phyloP scores from a whole-genome alignment of 2,113 vertebrate genomes.

The Embiotoca jacksoni region DNA sequence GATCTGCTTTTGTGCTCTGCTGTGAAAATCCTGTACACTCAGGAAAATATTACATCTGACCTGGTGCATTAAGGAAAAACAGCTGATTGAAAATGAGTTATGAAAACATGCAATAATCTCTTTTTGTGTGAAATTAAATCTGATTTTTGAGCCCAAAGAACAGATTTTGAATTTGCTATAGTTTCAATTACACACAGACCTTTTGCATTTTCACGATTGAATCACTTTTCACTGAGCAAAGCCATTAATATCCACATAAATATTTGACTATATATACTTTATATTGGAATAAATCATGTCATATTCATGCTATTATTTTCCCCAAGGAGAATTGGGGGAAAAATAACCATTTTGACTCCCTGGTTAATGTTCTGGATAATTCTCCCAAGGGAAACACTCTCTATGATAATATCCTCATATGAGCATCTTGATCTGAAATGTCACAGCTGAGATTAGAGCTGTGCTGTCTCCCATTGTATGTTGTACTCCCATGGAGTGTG shows the following conservation, averaged over 20 bases:
- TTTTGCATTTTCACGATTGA: constrained; percentile 41
- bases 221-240: constrained; percentile 65
- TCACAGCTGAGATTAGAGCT: constrained; percentile 68
- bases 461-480: constrained; percentile 8
- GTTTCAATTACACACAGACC: constrained; percentile 25
- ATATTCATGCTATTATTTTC: constrained; percentile 62
- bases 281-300: constrained; percentile 78
- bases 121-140: constrained; percentile 52
- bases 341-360: constrained; percentile 77
- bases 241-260: constrained; percentile 75
- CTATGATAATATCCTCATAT: constrained; percentile 81
- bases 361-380: constrained; percentile 87
- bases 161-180: constrained; percentile 31
- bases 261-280: constrained; percentile 75
- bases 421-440: constrained; percentile 78
- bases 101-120: constrained; percentile 65
- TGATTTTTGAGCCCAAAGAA: constrained; percentile 30
- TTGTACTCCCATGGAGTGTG: constrained; percentile 43
- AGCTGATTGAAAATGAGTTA: constrained; percentile 57
- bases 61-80: constrained; percentile 56
- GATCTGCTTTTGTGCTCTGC: constrained; percentile 74
- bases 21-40: constrained; percentile 70
- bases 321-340: constrained; percentile 72
- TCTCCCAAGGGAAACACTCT: constrained; percentile 78
- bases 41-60: constrained; percentile 62